Evolutionary conservation across 1,140 invertebrate species (phyloP).

Genomic region (Luehdorfia chinensis): DNA sequence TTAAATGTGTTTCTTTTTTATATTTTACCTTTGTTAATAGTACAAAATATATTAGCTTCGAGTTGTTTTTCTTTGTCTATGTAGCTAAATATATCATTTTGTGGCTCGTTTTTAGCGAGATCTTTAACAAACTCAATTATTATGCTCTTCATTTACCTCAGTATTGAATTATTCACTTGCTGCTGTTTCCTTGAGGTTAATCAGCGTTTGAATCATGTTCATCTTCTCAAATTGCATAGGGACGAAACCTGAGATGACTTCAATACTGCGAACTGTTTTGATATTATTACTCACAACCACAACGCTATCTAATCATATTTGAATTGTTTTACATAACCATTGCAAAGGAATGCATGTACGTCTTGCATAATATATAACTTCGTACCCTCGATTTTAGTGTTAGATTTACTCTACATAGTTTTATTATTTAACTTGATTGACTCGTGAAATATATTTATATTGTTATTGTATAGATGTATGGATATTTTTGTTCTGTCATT

Average conservation of each 20-base stretch:
- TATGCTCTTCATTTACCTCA: constrained; percentile 4
- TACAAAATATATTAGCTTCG: constrained; percentile 41
- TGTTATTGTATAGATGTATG: constrained; percentile 69
- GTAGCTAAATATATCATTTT: constrained; percentile 11
- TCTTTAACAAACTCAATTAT: background rate
- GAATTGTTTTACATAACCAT: constrained; percentile 50
- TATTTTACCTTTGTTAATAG: constrained; percentile 62
- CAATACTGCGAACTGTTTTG: constrained; percentile 21
- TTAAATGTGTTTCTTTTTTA: constrained; percentile 30
- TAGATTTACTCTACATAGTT: constrained; percentile 69
- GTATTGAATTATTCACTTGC: constrained; percentile 1
- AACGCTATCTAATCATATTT: constrained; percentile 42
- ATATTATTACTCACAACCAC: constrained; percentile 50
- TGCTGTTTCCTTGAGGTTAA: constrained; percentile 4
- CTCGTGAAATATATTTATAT: constrained; percentile 63
- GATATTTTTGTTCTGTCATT: constrained; percentile 60
- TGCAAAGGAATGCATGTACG: constrained; percentile 39
- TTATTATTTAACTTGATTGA: constrained; percentile 63
- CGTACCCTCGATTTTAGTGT: constrained; percentile 59
- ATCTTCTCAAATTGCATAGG: background rate
- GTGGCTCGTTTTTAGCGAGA: background rate
- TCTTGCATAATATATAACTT: constrained; percentile 52
- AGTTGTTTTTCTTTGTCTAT: constrained; percentile 4
- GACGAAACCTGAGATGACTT: constrained; percentile 20
- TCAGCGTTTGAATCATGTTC: constrained; percentile 10